Evolutionary conservation across 2,888 invertebrate species (phyloP).

Genomic region (Empis livida): DNA sequence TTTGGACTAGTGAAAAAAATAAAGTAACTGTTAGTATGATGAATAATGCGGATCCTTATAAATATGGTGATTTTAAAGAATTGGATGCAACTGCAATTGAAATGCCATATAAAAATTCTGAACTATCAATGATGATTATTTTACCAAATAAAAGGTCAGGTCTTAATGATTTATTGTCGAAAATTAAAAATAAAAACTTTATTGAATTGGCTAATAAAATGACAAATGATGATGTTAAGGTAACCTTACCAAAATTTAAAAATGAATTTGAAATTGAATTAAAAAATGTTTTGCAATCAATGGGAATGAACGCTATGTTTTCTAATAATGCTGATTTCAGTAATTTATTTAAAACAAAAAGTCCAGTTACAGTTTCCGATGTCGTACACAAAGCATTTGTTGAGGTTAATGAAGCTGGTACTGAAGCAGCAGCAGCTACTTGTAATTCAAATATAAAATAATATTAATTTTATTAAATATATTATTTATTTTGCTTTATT

Average conservation of each 20-base stretch:
- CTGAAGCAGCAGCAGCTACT: too few relatives aligned
- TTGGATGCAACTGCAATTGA: slow-evolving; percentile 47
- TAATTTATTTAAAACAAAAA: too few relatives aligned
- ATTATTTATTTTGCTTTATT: too few relatives aligned
- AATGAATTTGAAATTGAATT: slow-evolving; percentile 57
- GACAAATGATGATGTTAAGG: not conserved
- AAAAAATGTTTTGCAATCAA: slow-evolving; percentile 37
- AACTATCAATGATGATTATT: slow-evolving; percentile 56
- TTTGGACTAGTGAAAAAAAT: too few relatives aligned
- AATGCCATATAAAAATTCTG: slow-evolving; percentile 51
- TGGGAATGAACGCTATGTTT: too few relatives aligned
- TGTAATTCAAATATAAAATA: too few relatives aligned
- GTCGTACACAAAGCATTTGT: too few relatives aligned
- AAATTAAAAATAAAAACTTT: not conserved
- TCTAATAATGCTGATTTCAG: too few relatives aligned
- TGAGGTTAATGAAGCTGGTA: too few relatives aligned
- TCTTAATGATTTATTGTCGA: slow-evolving; percentile 40
- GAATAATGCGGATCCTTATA: slow-evolving; percentile 1
- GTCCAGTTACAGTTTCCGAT: too few relatives aligned
- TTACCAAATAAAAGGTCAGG: slow-evolving; percentile 54
- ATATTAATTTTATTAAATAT: too few relatives aligned
- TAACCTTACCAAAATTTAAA: slow-evolving; percentile 45
- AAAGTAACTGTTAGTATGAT: too few relatives aligned
- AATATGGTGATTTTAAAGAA: slow-evolving; percentile 34
- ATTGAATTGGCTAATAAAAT: not conserved